Percentiles rank a stretch among this genome's conserved stretches.
These are phyloP conservation scores for Dascillus cervinus DNA, from an alignment of 2,888 invertebrate genomes.

Conservation along the genomic window DNA sequence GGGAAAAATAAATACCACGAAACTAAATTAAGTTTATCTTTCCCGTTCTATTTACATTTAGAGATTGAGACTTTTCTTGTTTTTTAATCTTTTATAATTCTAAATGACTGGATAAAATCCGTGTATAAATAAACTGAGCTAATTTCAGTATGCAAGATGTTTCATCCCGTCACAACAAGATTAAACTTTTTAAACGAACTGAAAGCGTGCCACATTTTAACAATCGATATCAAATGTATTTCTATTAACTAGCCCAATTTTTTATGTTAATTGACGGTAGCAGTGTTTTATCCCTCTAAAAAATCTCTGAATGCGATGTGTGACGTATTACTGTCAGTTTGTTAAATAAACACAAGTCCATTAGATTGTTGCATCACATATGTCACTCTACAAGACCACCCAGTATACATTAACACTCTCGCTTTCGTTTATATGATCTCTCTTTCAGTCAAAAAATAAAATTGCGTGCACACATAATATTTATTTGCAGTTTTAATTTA, in stretches of 20 bases:
- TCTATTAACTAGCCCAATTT: too few relatives aligned
- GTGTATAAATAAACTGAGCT: slow-evolving; percentile 12
- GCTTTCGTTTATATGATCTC: background rate
- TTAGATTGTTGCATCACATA: slow-evolving; percentile 44
- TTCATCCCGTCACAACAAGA: slow-evolving; percentile 1
- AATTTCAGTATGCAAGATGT: slow-evolving; percentile 10
- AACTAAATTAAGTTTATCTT: too few relatives aligned
- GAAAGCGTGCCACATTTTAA: background rate
- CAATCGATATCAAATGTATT: slow-evolving; percentile 1
- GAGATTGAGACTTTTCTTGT: too few relatives aligned
- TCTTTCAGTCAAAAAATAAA: background rate
- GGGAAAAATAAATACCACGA: too few relatives aligned
- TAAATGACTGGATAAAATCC: slow-evolving; percentile 10
- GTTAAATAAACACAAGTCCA: slow-evolving; percentile 44
- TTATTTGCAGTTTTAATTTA: background rate
- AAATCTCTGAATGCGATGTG: slow-evolving; percentile 24
- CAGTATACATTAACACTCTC: slow-evolving; percentile 25
- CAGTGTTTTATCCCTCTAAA: slow-evolving; percentile 5
- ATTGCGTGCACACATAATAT: background rate
- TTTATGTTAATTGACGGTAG: background rate
- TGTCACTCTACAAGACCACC: slow-evolving; percentile 37
- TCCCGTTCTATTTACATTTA: too few relatives aligned
- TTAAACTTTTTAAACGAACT: too few relatives aligned
- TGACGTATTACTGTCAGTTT: slow-evolving; percentile 41
- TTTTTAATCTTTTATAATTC: slow-evolving; percentile 6